A percentile compares a stretch with the other conserved stretches of the same genome.
These are phyloP conservation scores for Myotis lucifugus DNA, from an alignment of 2,113 vertebrate species.

Conservation along the genomic window DNA sequence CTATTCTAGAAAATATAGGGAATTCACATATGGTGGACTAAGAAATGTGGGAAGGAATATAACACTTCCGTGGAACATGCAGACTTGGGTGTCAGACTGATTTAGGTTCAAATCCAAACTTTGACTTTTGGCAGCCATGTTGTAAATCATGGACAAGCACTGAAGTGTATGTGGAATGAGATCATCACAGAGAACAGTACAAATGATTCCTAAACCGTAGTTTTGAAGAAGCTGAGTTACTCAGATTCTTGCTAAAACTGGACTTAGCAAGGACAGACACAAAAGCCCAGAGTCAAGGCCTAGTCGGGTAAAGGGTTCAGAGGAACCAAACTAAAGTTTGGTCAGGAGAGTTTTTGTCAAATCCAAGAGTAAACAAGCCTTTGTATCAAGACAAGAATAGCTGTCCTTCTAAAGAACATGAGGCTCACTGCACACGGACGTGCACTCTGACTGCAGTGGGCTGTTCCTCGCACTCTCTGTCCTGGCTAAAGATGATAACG, in stretches of 20 bases:
- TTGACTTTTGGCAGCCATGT: neutral
- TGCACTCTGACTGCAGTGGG: neutral
- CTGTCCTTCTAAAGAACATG: neutral
- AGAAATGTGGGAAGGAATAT: neutral
- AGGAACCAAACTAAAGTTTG: neutral
- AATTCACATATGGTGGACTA: neutral
- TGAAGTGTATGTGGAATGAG: neutral
- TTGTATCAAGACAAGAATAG: neutral
- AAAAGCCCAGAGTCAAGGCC: neutral
- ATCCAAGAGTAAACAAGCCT: neutral
- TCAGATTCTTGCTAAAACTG: neutral
- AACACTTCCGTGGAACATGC: neutral
- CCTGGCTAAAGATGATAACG: neutral
- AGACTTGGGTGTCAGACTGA: neutral
- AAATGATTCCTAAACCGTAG: neutral
- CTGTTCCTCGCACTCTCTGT: neutral
- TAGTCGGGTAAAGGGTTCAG: neutral
- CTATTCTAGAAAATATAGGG: neutral
- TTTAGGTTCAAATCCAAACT: neutral
- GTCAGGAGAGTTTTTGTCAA: neutral
- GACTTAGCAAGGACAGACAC: neutral
- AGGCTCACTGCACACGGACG: neutral
- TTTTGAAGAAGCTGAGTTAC: neutral
- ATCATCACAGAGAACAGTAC: neutral
- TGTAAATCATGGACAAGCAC: neutral